Evolutionary conservation across 2,113 vertebrate species (phyloP).

Genomic region (Castor canadensis): DNA sequence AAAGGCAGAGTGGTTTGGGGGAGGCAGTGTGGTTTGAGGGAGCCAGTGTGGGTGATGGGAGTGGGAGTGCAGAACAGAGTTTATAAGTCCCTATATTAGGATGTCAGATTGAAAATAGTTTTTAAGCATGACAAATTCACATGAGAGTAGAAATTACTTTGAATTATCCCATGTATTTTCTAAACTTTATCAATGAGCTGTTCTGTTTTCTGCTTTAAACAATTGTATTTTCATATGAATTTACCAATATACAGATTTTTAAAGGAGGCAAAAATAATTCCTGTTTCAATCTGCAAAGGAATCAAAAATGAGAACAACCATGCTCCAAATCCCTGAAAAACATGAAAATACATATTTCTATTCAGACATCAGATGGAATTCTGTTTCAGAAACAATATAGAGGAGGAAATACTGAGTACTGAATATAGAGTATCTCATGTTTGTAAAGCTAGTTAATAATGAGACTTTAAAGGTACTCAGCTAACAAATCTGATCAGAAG

Average conservation of each 20-base stretch:
- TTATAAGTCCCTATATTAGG: neutral
- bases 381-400: neutral
- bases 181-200: neutral
- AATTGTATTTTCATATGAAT: neutral
- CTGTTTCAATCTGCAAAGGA: neutral
- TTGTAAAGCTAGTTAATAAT: neutral
- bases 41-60: no score
- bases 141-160: neutral
- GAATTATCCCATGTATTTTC: neutral
- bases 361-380: neutral
- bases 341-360: neutral
- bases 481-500: neutral
- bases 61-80: rapidly evolving
- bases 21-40: no score
- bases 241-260: neutral
- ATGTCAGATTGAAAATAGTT: neutral
- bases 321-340: no score
- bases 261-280: neutral
- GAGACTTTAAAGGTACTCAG: neutral
- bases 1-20: no score
- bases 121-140: neutral
- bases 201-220: neutral
- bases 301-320: no score
- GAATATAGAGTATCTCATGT: neutral
- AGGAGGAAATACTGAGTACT: neutral